Percentiles rank a stretch among this genome's conserved stretches.
These are phyloP conservation scores for Aproaerema taeniolella DNA, from an alignment of 2,888 invertebrate species.

Conservation along the genomic window DNA sequence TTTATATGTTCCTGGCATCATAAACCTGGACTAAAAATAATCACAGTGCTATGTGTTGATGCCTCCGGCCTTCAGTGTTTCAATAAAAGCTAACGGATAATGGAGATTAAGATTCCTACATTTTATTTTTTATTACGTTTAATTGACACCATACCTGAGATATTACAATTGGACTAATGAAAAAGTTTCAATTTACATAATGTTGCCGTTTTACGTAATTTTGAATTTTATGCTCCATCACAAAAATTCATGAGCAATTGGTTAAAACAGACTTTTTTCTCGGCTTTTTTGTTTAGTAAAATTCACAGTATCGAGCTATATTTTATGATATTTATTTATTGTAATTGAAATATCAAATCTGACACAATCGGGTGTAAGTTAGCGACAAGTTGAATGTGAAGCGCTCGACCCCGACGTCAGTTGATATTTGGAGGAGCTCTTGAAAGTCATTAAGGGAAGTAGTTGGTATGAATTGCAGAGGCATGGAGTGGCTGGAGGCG, in stretches of 20 bases:
- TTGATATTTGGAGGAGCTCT: not conserved
- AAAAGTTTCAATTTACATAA: slow-evolving; percentile 49
- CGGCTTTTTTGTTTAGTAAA: too few relatives aligned
- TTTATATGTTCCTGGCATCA: not conserved
- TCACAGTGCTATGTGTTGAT: not conserved
- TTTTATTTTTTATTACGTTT: slow-evolving; percentile 28
- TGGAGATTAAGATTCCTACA: slow-evolving; percentile 22
- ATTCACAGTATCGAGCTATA: too few relatives aligned
- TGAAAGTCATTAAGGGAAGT: not conserved
- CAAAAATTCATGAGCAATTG: too few relatives aligned
- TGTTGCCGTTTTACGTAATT: slow-evolving; percentile 52
- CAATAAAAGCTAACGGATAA: slow-evolving; percentile 36
- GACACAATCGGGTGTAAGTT: too few relatives aligned
- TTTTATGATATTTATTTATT: too few relatives aligned
- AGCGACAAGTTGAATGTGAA: too few relatives aligned
- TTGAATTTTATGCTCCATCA: slow-evolving; percentile 51
- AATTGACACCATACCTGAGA: slow-evolving; percentile 26
- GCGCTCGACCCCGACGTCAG: too few relatives aligned
- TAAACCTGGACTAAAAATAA: slow-evolving; percentile 2
- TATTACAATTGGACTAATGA: slow-evolving; percentile 32
- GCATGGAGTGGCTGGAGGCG: not conserved
- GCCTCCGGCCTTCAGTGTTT: slow-evolving; percentile 11
- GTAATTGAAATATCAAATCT: too few relatives aligned
- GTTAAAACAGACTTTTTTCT: too few relatives aligned
- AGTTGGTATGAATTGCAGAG: not conserved